Evolutionary conservation across 2,113 vertebrate genomes (phyloP).

Genomic region (Neotoma lepida): DNA sequence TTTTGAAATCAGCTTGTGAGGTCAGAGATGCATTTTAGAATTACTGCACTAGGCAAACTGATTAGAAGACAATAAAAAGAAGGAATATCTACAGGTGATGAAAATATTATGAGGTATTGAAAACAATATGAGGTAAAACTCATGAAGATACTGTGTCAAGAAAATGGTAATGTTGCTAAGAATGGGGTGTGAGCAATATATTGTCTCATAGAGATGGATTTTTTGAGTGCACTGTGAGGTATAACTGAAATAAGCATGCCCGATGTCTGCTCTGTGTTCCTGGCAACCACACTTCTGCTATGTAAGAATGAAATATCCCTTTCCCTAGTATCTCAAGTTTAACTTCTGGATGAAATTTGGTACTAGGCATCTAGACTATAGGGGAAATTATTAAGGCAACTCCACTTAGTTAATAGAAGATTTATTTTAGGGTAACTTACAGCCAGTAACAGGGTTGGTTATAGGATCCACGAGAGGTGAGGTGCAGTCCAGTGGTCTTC

Average conservation of each 20-base stretch:
- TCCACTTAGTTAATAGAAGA: too few relatives aligned
- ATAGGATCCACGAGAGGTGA: too few relatives aligned
- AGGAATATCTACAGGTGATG: neutral
- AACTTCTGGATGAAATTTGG: neutral
- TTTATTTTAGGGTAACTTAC: too few relatives aligned
- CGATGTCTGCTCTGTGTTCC: neutral
- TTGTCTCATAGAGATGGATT: neutral
- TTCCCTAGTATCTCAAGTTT: neutral
- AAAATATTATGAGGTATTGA: neutral
- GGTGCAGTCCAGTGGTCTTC: too few relatives aligned
- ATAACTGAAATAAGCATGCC: rapidly evolving
- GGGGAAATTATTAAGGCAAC: too few relatives aligned
- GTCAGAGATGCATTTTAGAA: neutral
- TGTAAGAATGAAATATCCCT: neutral
- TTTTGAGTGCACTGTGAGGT: neutral
- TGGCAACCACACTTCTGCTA: neutral
- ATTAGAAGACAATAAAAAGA: neutral
- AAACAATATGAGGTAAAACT: neutral
- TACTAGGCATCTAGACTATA: neutral
- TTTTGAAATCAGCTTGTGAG: neutral
- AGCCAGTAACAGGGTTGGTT: too few relatives aligned
- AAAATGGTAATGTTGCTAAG: neutral
- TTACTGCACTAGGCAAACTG: neutral
- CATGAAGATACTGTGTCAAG: neutral
- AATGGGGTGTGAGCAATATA: neutral